A percentile compares a stretch with the other conserved stretches of the same genome.
These are phyloP conservation scores for Tiliacea aurago DNA, from an alignment of 2,888 invertebrate species.

Conservation along the genomic window DNA sequence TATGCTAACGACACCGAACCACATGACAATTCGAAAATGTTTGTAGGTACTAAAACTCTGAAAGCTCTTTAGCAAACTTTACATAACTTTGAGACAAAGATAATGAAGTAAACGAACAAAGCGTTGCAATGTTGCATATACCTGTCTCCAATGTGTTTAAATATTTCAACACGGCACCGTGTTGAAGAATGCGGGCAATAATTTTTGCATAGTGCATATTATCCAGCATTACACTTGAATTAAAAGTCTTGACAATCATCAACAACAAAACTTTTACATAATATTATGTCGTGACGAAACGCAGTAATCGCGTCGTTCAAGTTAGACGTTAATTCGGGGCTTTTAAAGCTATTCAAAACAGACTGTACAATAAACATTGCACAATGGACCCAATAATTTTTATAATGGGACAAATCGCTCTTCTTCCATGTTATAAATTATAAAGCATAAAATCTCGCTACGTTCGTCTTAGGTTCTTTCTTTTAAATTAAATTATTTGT, in stretches of 20 bases:
- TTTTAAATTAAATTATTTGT: not conserved
- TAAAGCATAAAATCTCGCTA: not conserved
- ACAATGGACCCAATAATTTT: not conserved
- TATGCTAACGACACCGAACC: not conserved
- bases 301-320: constrained; percentile 10
- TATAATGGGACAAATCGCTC: not conserved
- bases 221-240: not conserved
- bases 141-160: not conserved
- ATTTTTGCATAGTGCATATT: not conserved
- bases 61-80: constrained; percentile 13
- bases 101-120: constrained; percentile 12
- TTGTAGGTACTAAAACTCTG: constrained; percentile 10
- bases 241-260: constrained; percentile 5
- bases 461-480: no score
- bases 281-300: constrained; percentile 21
- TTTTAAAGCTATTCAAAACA: constrained; percentile 35
- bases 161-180: not conserved
- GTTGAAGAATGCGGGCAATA: not conserved
- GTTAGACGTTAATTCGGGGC: constrained; percentile 34
- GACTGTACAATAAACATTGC: constrained; percentile 18
- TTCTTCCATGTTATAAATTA: not conserved
- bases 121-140: not conserved
- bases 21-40: not conserved
- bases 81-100: not conserved
- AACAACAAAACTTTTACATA: constrained; percentile 18